Conservation (phyloP, 2,888 invertebrate genomes). For the Catocala fraxini region DNA sequence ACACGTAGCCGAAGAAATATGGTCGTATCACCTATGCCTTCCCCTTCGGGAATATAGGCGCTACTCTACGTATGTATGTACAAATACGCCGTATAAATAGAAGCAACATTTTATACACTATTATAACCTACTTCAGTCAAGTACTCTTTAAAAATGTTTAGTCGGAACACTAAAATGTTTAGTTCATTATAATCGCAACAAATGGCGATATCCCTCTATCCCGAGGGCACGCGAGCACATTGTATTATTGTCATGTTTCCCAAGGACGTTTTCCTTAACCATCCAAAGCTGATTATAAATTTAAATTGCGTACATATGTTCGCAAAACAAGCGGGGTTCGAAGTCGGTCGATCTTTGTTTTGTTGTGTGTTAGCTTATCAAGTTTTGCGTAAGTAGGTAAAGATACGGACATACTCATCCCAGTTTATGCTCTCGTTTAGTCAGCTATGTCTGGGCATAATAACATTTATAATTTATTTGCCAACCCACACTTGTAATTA, state of each 20-base stretch:
- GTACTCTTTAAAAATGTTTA: not conserved
- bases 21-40: too few species aligned
- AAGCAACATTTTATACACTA: too few species aligned
- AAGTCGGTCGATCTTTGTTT: slow-evolving; percentile 27
- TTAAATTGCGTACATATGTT: slow-evolving; percentile 33
- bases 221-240: slow-evolving; percentile 3
- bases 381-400: slow-evolving; percentile 9
- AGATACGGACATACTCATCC: too few species aligned
- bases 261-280: slow-evolving; percentile 26
- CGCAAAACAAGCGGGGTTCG: slow-evolving; percentile 28
- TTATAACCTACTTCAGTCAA: too few species aligned
- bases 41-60: too few species aligned
- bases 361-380: slow-evolving; percentile 13
- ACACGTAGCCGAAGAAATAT: too few species aligned
- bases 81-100: too few species aligned
- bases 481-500: too few species aligned
- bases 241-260: slow-evolving; percentile 32
- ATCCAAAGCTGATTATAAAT: slow-evolving; percentile 42
- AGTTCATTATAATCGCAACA: slow-evolving; percentile 23
- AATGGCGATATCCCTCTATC: slow-evolving; percentile 32
- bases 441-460: too few species aligned
- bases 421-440: too few species aligned
- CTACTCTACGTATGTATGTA: too few species aligned
- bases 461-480: too few species aligned
- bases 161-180: not conserved